A percentile compares a stretch with the other conserved stretches of the same genome.
These are phyloP conservation scores for Zoanthus solanderi DNA, from an alignment of 92 coral and sea anemone genomes.

Conservation along the genomic window DNA sequence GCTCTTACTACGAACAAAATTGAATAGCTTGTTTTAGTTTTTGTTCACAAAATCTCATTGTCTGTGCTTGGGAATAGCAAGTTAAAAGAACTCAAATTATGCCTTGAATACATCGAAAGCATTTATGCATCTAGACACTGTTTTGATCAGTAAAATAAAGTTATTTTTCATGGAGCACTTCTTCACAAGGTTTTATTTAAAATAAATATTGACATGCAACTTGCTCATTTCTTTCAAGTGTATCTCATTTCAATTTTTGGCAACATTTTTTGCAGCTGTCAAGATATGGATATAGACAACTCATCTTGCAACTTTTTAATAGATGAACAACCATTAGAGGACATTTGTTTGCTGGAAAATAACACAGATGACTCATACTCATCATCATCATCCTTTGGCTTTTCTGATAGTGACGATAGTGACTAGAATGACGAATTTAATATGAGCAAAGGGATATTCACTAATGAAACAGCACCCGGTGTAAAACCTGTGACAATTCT, in stretches of 20 bases:
- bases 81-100: constrained; percentile 32
- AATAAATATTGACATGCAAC: constrained; percentile 25
- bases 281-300: constrained; percentile 33
- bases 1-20: constrained; percentile 1
- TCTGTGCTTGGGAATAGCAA: background rate
- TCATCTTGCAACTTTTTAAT: constrained; percentile 18
- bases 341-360: background rate
- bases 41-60: constrained; percentile 1
- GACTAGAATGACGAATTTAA: background rate
- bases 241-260: constrained; percentile 19
- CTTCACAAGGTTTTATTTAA: constrained; percentile 30
- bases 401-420: constrained; percentile 6
- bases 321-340: constrained; percentile 20
- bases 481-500: constrained; percentile 39
- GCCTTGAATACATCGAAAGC: constrained; percentile 15
- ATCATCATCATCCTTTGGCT: constrained; percentile 14
- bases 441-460: constrained; percentile 18
- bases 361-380: constrained; percentile 20
- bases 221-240: constrained; percentile 44
- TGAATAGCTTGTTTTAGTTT: background rate
- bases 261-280: constrained; percentile 30
- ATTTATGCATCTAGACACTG: constrained; percentile 42
- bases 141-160: constrained; percentile 46
- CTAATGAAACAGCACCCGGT: constrained; percentile 47
- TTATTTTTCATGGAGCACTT: constrained; percentile 42